Evolutionary conservation across 1,140 invertebrate species (phyloP).

Genomic region (Bradynema listronoti): DNA sequence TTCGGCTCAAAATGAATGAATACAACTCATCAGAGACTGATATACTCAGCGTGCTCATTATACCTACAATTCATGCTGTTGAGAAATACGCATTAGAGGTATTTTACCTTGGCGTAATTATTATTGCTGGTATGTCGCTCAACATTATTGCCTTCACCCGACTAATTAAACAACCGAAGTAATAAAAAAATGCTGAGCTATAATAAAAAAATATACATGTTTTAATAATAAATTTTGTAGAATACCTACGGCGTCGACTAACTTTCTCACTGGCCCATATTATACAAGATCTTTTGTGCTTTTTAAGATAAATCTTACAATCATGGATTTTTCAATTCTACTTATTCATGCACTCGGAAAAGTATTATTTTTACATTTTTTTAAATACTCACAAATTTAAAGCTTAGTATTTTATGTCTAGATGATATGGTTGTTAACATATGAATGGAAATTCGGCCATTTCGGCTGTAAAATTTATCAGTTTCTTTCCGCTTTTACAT

Average conservation of each 20-base stretch:
- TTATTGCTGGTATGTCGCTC: constrained; percentile 34
- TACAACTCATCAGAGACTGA: no score
- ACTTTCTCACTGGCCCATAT: constrained; percentile 38
- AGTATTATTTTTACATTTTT: constrained; percentile 11
- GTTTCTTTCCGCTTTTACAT: constrained; percentile 51
- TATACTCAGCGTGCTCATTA: no score
- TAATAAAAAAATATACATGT: not conserved
- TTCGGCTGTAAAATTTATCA: constrained; percentile 46
- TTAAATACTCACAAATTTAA: constrained; percentile 8
- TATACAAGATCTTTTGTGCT: constrained; percentile 41
- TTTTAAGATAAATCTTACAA: constrained; percentile 46
- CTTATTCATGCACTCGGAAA: constrained; percentile 47
- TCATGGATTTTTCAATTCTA: constrained; percentile 51
- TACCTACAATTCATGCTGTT: no score
- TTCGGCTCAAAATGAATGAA: no score
- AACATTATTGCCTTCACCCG: constrained; percentile 34
- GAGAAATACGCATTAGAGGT: no score
- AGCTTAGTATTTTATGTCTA: constrained; percentile 7
- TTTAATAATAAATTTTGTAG: constrained; percentile 10
- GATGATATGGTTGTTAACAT: constrained; percentile 46
- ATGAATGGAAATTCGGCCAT: constrained; percentile 45
- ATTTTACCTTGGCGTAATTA: constrained; percentile 28
- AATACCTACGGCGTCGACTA: constrained; percentile 41
- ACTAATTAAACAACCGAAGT: constrained; percentile 37
- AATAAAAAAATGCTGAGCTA: not conserved